A percentile compares a stretch with the other conserved stretches of the same genome.
Conservation (phyloP, 2,888 invertebrate genomes). For the Drosophila paramelanica region DNA sequence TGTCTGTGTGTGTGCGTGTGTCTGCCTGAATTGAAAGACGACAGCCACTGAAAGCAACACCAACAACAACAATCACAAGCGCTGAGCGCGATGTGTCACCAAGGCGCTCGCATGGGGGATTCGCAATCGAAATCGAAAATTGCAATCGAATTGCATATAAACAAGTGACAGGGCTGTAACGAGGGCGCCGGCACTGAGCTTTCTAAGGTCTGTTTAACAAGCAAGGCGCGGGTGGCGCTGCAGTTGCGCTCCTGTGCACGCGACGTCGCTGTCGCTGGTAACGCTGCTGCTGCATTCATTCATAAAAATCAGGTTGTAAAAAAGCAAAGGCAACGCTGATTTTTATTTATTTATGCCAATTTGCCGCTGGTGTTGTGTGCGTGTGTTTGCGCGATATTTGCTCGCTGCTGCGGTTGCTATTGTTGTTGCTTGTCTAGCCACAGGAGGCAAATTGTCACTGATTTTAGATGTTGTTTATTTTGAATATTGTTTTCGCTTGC, state of each 20-base stretch:
- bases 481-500: conserved; percentile 51
- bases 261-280: conserved; percentile 42
- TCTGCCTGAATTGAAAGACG: conserved; percentile 36
- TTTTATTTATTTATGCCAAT: conserved; percentile 78
- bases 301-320: conserved; percentile 81
- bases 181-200: conserved; percentile 15
- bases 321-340: conserved; percentile 52
- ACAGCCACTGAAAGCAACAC: conserved; percentile 37
- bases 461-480: conserved; percentile 48
- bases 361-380: conserved; percentile 60
- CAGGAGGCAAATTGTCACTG: conserved; percentile 64
- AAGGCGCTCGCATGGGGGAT: conserved; percentile 26
- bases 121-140: conserved; percentile 51
- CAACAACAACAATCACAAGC: conserved; percentile 52
- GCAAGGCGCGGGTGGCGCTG: conserved; percentile 33
- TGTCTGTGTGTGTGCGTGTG: conserved; percentile 7
- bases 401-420: conserved; percentile 20
- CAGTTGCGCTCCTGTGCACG: conserved; percentile 70
- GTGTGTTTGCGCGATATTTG: conserved; percentile 18
- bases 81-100: conserved; percentile 67
- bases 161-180: conserved; percentile 33
- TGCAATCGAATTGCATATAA: conserved; percentile 49
- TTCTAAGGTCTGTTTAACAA: conserved; percentile 10
- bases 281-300: conserved; percentile 69
- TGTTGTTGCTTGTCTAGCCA: conserved; percentile 34